These are phyloP conservation scores for Nasonovia ribisnigri DNA, from an alignment of 2,888 invertebrate species.

Conservation along the genomic window DNA sequence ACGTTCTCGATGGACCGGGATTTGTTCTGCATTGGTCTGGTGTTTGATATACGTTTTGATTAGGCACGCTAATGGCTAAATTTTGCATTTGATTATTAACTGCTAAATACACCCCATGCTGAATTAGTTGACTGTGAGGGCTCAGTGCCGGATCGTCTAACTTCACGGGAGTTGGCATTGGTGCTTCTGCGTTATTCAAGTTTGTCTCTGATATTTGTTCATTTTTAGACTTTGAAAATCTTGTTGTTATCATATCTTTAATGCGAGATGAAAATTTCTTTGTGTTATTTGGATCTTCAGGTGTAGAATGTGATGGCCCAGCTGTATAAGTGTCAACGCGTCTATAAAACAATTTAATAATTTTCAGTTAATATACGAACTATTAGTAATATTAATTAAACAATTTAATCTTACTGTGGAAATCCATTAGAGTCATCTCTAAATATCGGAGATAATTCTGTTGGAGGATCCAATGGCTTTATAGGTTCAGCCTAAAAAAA, in stretches of 20 bases:
- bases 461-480: constrained; percentile 67
- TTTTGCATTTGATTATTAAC: constrained; percentile 63
- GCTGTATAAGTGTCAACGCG: constrained; percentile 70
- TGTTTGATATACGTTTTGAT: constrained; percentile 60
- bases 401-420: constrained; percentile 46
- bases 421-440: constrained; percentile 67
- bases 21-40: constrained; percentile 55
- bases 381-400: neutral
- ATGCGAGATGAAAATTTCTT: constrained; percentile 72
- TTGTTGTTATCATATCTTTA: constrained; percentile 86
- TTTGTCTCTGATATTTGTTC: constrained; percentile 62
- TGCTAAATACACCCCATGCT: constrained; percentile 69
- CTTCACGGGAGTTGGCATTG: constrained; percentile 43
- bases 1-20: constrained; percentile 34
- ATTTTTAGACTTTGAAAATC: constrained; percentile 72
- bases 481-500: constrained; percentile 68
- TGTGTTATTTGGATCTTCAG: constrained; percentile 75
- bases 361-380: neutral
- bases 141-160: constrained; percentile 67
- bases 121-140: constrained; percentile 69
- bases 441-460: constrained; percentile 68
- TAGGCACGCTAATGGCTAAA: constrained; percentile 35
- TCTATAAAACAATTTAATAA: constrained; percentile 34
- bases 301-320: constrained; percentile 76
- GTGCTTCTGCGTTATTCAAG: constrained; percentile 65